A percentile compares a stretch with the other conserved stretches of the same genome.
These are phyloP conservation scores for Athalia rosae DNA, from an alignment of 2,888 invertebrate genomes.

Conservation along the genomic window DNA sequence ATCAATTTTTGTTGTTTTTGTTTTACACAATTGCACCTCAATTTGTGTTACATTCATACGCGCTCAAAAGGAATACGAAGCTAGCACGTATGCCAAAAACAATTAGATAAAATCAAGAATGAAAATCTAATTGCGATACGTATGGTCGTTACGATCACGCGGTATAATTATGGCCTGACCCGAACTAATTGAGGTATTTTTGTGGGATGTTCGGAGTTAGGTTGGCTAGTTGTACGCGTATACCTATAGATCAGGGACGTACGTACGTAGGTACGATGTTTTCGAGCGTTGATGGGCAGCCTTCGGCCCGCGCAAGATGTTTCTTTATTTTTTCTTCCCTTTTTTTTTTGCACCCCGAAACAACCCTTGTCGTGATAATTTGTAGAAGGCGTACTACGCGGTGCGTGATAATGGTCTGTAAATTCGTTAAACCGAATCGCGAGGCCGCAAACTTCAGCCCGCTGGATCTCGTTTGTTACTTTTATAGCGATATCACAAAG, in stretches of 20 bases:
- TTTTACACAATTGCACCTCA: too few species aligned
- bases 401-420: conserved; percentile 40
- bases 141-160: neutral
- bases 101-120: too few species aligned
- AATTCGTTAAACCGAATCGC: conserved; percentile 33
- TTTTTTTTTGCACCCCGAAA: conserved; percentile 3
- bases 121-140: too few species aligned
- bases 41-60: too few species aligned
- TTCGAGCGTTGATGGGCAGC: too few species aligned
- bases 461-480: conserved; percentile 12
- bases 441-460: neutral
- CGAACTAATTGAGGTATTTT: conserved; percentile 8
- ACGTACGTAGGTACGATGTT: too few species aligned
- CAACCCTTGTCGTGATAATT: conserved; percentile 1
- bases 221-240: neutral
- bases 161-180: neutral
- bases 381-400: neutral
- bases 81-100: too few species aligned
- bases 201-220: too few species aligned
- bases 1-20: too few species aligned
- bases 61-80: too few species aligned
- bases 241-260: neutral
- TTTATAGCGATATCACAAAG: conserved; percentile 8
- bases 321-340: neutral
- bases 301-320: neutral